A percentile compares a stretch with the other conserved stretches of the same genome.
Evolutionary conservation across 2,888 invertebrate species (phyloP).

Genomic region (Lottia scabra): DNA sequence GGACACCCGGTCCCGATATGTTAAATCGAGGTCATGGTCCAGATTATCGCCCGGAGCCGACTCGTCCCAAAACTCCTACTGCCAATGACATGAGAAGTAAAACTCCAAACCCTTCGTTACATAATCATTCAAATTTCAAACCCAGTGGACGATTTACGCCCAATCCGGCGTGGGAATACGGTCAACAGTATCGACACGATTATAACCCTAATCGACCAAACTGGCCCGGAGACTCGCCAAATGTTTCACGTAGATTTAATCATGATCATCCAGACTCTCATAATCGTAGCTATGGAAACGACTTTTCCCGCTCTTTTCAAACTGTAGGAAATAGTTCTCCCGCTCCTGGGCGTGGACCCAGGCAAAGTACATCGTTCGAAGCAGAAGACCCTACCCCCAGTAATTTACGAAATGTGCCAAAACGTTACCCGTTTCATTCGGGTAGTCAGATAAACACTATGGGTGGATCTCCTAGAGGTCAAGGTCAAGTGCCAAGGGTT

Average conservation of each 20-base stretch:
- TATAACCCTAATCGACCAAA: constrained; percentile 23
- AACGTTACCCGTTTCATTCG: constrained; percentile 43
- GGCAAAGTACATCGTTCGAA: constrained; percentile 76
- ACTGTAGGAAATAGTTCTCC: constrained; percentile 33
- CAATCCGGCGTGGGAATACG: constrained; percentile 36
- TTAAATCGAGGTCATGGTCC: constrained; percentile 54
- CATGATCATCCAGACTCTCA: constrained; percentile 32
- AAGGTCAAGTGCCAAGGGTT: constrained; percentile 29
- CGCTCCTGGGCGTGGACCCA: constrained; percentile 45
- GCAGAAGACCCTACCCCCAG: constrained; percentile 73
- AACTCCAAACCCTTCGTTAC: constrained; percentile 57
- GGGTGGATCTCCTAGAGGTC: constrained; percentile 37
- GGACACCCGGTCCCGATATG: constrained; percentile 69
- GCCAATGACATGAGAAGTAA: constrained; percentile 66
- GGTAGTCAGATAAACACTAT: constrained; percentile 38
- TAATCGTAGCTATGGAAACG: constrained; percentile 35
- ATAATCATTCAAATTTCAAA: constrained; percentile 25
- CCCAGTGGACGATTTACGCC: constrained; percentile 36
- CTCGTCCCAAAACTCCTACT: constrained; percentile 63
- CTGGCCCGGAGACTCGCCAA: constrained; percentile 36
- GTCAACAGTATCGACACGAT: constrained; percentile 32
- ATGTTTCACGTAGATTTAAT: constrained; percentile 27
- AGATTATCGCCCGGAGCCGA: constrained; percentile 51
- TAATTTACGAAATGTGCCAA: constrained; percentile 57
- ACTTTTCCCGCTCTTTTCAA: constrained; percentile 23